These are phyloP conservation scores for Dromius quadrimaculatus DNA, from an alignment of 2,888 invertebrate genomes.

Conservation along the genomic window DNA sequence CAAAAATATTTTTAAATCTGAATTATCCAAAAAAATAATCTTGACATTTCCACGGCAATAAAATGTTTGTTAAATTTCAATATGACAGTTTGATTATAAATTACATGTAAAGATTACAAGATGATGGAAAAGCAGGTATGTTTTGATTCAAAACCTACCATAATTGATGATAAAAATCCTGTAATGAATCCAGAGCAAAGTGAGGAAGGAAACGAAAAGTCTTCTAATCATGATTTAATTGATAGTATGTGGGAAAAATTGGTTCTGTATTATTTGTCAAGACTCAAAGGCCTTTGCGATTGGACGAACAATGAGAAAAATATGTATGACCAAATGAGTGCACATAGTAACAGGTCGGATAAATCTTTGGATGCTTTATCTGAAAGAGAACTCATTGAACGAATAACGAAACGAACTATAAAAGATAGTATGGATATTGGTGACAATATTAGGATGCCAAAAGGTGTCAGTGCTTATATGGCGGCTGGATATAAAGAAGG, in stretches of 20 bases:
- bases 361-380: neutral
- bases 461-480: slow-evolving; percentile 3
- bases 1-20: no score
- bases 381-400: slow-evolving; percentile 6
- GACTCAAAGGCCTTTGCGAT: slow-evolving; percentile 53
- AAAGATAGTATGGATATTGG: neutral
- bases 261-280: slow-evolving; percentile 55
- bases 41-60: slow-evolving; percentile 11
- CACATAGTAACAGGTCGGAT: neutral
- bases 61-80: slow-evolving; percentile 15
- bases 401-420: neutral
- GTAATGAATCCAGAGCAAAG: neutral
- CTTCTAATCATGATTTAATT: neutral
- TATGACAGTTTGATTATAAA: slow-evolving; percentile 11
- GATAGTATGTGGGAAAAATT: slow-evolving; percentile 55
- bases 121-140: slow-evolving; percentile 7
- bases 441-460: neutral
- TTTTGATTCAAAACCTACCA: slow-evolving; percentile 15
- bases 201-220: neutral
- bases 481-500: slow-evolving; percentile 45
- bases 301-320: slow-evolving; percentile 9
- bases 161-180: neutral
- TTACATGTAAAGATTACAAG: slow-evolving; percentile 15
- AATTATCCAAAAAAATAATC: no score
- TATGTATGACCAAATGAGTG: no score